Conservation (phyloP, 2,888 invertebrate genomes). For the Dichetophora obliterata region DNA sequence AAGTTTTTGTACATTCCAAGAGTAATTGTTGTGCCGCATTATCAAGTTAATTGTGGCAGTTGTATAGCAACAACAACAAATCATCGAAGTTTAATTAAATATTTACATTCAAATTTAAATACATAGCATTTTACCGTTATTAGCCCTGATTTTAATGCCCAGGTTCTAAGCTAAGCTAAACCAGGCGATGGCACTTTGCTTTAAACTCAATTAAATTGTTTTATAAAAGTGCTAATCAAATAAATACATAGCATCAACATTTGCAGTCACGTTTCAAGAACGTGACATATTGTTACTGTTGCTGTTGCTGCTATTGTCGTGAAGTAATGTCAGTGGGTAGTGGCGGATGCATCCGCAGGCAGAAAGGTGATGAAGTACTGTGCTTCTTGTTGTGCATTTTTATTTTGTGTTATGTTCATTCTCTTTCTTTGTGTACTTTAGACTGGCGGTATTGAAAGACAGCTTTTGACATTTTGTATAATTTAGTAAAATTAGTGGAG, state of each 20-base stretch:
- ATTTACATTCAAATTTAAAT: neutral
- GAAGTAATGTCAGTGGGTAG: neutral
- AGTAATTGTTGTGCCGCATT: neutral
- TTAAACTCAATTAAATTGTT: no score
- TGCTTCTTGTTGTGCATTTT: no score
- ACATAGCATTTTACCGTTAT: neutral
- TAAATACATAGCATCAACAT: neutral
- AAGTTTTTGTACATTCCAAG: neutral
- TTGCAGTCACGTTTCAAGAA: conserved; percentile 20
- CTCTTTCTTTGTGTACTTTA: neutral
- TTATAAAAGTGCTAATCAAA: no score
- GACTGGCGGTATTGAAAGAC: neutral
- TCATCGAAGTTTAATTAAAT: neutral
- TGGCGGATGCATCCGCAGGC: conserved; percentile 2
- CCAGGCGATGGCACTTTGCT: no score
- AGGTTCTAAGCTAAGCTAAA: no score
- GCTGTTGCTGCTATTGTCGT: neutral
- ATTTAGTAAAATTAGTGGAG: neutral
- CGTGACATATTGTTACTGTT: conserved; percentile 12
- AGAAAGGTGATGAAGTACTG: neutral
- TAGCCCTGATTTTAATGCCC: neutral
- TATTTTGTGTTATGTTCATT: no score
- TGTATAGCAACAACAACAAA: neutral
- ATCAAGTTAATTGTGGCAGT: neutral
- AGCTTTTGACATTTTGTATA: conserved; percentile 1